phyloP scores from a whole-genome alignment of 2,113 vertebrate species.

The Microcebus lehilahytsara region DNA sequence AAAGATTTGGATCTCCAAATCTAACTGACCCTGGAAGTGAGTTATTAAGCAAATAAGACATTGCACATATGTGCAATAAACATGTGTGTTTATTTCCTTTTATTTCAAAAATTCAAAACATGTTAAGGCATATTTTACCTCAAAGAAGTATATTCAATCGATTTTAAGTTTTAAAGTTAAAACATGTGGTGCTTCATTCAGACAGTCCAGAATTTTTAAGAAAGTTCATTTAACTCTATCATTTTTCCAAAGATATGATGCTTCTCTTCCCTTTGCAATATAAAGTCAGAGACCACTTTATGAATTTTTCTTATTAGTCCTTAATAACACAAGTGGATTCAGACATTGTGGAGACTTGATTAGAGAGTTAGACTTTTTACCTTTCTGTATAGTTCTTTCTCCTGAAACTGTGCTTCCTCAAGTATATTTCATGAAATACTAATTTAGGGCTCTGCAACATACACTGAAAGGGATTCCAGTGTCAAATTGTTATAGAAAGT shows the following conservation, averaged over 20 bases:
- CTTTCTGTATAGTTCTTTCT: neutral
- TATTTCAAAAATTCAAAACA: constrained; percentile 19
- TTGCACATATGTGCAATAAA: neutral
- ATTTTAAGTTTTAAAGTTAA: constrained; percentile 21
- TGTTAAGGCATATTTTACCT: neutral
- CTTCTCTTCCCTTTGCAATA: neutral
- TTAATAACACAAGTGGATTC: neutral
- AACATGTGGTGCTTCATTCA: neutral
- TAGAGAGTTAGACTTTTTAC: neutral
- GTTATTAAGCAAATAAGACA: constrained; percentile 29
- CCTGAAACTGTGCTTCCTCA: neutral
- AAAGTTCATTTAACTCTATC: neutral
- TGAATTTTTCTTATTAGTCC: neutral
- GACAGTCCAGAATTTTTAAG: neutral
- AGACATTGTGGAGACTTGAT: neutral
- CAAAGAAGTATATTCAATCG: neutral
- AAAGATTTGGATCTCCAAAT: neutral
- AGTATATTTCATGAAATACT: neutral
- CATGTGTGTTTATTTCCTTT: constrained; percentile 5
- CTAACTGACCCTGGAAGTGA: neutral
- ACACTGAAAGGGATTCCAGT: neutral
- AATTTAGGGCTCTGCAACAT: neutral
- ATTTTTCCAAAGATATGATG: neutral
- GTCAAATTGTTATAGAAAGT: neutral
- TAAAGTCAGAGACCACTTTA: neutral